These are phyloP conservation scores for Atta cephalotes DNA, from an alignment of 1,140 invertebrate genomes.

Conservation along the genomic window DNA sequence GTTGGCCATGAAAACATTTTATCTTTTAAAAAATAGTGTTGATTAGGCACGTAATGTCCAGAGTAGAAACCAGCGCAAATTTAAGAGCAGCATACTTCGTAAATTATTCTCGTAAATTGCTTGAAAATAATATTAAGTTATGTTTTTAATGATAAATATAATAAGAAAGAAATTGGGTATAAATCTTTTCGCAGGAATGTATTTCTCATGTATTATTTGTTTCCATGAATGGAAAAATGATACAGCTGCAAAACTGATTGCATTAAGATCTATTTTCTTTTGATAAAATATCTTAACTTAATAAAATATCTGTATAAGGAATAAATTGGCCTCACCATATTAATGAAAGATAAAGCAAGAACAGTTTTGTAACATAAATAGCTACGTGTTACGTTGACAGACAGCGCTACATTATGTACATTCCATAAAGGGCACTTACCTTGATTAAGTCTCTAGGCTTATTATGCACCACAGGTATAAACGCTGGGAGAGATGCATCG, in stretches of 20 bases:
- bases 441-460: constrained; percentile 70
- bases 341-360: constrained; percentile 28
- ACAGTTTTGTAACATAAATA: constrained; percentile 45
- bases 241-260: neutral
- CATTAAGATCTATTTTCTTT: neutral
- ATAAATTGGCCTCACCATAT: constrained; percentile 9
- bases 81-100: constrained; percentile 17
- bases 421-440: constrained; percentile 67
- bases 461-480: constrained; percentile 54
- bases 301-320: neutral
- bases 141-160: neutral
- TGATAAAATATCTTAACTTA: neutral
- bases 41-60: constrained; percentile 31
- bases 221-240: neutral
- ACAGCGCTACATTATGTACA: constrained; percentile 55
- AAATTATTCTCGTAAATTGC: constrained; percentile 18
- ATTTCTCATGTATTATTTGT: neutral
- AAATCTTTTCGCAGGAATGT: neutral
- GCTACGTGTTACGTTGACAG: constrained; percentile 44
- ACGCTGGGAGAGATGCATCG: constrained; percentile 54
- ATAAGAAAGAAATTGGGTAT: neutral
- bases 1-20: constrained; percentile 43
- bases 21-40: constrained; percentile 41
- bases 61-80: neutral
- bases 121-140: neutral